Evolutionary conservation across 1,140 invertebrate genomes (phyloP).

Genomic region (Delia radicum): DNA sequence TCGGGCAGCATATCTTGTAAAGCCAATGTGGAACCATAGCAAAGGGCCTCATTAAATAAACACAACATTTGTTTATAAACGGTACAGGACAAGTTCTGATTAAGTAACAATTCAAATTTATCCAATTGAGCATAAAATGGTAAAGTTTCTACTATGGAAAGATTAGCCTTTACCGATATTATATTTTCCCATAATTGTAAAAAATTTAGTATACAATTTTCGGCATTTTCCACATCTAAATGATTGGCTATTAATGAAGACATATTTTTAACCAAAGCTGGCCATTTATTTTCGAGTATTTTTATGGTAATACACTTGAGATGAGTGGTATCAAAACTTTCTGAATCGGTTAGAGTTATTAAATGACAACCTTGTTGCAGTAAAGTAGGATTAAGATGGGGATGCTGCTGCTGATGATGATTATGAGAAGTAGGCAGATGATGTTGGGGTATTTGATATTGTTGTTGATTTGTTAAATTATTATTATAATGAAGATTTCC

Average conservation of each 20-base stretch:
- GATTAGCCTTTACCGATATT: conserved; percentile 87
- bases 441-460: not conserved
- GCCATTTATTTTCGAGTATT: conserved; percentile 80
- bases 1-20: conserved; percentile 82
- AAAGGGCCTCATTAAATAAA: conserved; percentile 84
- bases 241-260: conserved; percentile 60
- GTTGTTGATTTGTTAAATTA: not conserved
- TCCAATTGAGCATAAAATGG: conserved; percentile 84
- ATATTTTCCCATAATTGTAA: conserved; percentile 84
- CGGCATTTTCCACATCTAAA: conserved; percentile 62
- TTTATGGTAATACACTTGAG: conserved; percentile 84
- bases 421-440: not conserved
- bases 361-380: conserved; percentile 63
- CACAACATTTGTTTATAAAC: conserved; percentile 82
- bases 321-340: conserved; percentile 76
- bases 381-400: not conserved
- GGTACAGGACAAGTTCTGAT: conserved; percentile 70
- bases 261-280: conserved; percentile 69
- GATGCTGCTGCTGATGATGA: not conserved
- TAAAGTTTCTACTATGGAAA: conserved; percentile 84
- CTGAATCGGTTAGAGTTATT: conserved; percentile 71
- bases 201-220: conserved; percentile 76
- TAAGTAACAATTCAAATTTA: conserved; percentile 73
- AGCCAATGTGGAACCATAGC: conserved; percentile 85
- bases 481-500: not conserved